A percentile compares a stretch with the other conserved stretches of the same genome.
These are phyloP conservation scores for Phaenicophaeus curvirostris DNA, from an alignment of 2,797 vertebrate genomes.

Conservation along the genomic window DNA sequence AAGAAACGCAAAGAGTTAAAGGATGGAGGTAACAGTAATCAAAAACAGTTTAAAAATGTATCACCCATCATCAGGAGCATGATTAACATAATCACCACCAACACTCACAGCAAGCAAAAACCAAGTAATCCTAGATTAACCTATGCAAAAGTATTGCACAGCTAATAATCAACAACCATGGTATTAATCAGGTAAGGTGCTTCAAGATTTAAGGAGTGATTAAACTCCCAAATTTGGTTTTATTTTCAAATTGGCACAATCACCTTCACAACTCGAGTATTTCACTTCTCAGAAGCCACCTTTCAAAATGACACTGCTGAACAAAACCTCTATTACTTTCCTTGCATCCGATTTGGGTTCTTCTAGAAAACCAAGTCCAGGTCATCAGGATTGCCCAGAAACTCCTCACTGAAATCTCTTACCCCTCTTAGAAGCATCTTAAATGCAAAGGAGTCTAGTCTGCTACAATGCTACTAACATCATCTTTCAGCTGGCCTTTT, in stretches of 20 bases:
- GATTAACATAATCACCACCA: neutral
- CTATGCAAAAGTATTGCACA: neutral
- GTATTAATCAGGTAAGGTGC: neutral
- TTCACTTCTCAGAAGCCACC: neutral
- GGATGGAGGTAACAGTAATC: neutral
- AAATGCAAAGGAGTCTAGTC: neutral
- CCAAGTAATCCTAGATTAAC: neutral
- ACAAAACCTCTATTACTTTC: neutral
- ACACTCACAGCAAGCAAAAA: neutral
- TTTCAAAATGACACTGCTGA: neutral
- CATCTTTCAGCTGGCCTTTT: neutral
- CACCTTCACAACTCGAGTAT: neutral
- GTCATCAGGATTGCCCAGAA: neutral
- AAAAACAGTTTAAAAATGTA: neutral
- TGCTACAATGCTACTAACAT: neutral
- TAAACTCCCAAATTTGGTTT: neutral
- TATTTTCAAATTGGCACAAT: neutral
- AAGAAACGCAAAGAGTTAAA: neutral
- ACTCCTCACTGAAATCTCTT: neutral
- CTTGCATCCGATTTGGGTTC: neutral
- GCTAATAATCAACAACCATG: neutral
- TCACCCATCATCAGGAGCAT: neutral
- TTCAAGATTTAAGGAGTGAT: neutral
- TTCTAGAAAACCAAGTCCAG: neutral
- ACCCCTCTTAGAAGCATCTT: neutral